Evolutionary conservation across 2,888 invertebrate species (phyloP).

Genomic region (Tetropium fuscum): DNA sequence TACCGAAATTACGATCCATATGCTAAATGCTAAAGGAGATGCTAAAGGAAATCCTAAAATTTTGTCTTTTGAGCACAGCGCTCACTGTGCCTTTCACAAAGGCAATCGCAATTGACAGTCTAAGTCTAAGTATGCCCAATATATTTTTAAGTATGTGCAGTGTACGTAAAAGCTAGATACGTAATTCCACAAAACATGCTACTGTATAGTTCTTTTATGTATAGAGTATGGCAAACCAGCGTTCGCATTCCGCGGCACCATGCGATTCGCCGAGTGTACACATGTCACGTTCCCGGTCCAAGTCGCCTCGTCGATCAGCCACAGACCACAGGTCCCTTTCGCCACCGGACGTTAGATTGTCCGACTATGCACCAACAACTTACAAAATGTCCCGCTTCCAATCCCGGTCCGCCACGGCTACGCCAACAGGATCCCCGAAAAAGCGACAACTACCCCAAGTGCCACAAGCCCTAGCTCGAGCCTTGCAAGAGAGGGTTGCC

Average conservation of each 20-base stretch:
- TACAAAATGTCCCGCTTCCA: slow-evolving; percentile 74
- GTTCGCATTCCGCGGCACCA: slow-evolving; percentile 91
- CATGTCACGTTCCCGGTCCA: slow-evolving; percentile 76
- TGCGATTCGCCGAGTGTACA: slow-evolving; percentile 72
- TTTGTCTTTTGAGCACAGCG: too few species aligned
- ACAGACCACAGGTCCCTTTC: slow-evolving; percentile 82
- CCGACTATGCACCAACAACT: slow-evolving; percentile 71
- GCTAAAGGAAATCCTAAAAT: too few species aligned
- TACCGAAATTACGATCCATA: too few species aligned
- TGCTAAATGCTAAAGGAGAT: too few species aligned
- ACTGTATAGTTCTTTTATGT: slow-evolving; percentile 31
- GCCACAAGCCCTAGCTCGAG: slow-evolving; percentile 76
- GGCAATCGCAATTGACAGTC: too few species aligned
- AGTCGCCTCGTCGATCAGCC: slow-evolving; percentile 77
- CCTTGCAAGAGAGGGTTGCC: slow-evolving; percentile 78
- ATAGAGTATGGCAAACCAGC: slow-evolving; percentile 71
- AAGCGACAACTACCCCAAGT: slow-evolving; percentile 97
- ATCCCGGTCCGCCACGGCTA: slow-evolving; percentile 90
- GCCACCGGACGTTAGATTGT: slow-evolving; percentile 78
- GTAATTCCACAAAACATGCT: too few species aligned
- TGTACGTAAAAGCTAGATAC: too few species aligned
- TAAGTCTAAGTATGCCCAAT: too few species aligned
- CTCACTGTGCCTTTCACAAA: too few species aligned
- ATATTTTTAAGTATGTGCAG: too few species aligned
- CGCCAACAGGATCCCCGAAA: slow-evolving; percentile 93